Evolutionary conservation across 2,113 vertebrate species (phyloP).

Genomic region (Calonectris borealis): DNA sequence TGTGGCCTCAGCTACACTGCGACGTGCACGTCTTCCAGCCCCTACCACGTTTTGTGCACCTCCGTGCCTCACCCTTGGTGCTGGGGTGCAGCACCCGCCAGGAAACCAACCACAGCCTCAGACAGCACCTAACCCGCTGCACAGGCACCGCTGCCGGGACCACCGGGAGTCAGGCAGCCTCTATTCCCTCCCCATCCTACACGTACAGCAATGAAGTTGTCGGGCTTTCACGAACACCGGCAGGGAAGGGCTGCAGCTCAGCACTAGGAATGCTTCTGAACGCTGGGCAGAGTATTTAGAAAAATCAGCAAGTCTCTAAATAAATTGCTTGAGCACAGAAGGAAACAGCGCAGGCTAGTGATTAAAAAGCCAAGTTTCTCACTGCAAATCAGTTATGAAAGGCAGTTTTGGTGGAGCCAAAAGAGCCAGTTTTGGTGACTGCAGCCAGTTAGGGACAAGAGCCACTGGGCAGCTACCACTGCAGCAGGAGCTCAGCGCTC

Average conservation of each 20-base stretch:
- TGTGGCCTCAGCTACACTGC: accelerated
- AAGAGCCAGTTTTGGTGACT: not conserved
- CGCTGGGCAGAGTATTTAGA: not conserved
- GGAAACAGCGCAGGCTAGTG: not conserved
- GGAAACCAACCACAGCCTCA: not conserved
- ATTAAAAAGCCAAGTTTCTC: not conserved
- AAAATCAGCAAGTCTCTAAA: not conserved
- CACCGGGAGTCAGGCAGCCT: accelerated
- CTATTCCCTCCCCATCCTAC: not conserved
- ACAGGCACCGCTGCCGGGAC: accelerated
- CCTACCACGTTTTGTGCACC: accelerated
- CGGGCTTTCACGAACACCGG: accelerated
- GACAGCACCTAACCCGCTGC: not conserved
- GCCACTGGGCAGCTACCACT: not conserved
- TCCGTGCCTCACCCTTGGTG: not conserved
- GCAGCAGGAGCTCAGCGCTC: accelerated
- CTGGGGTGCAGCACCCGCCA: accelerated
- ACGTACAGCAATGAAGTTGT: accelerated
- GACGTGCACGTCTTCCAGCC: not conserved
- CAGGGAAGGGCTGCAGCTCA: not conserved
- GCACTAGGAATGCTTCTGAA: not conserved
- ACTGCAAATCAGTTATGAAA: not conserved
- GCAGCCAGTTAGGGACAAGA: not conserved
- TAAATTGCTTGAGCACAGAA: not conserved
- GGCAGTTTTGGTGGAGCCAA: not conserved